Base-by-base conservation (phyloP, 2,113 vertebrate species). In the Cinclus mexicanus region DNA sequence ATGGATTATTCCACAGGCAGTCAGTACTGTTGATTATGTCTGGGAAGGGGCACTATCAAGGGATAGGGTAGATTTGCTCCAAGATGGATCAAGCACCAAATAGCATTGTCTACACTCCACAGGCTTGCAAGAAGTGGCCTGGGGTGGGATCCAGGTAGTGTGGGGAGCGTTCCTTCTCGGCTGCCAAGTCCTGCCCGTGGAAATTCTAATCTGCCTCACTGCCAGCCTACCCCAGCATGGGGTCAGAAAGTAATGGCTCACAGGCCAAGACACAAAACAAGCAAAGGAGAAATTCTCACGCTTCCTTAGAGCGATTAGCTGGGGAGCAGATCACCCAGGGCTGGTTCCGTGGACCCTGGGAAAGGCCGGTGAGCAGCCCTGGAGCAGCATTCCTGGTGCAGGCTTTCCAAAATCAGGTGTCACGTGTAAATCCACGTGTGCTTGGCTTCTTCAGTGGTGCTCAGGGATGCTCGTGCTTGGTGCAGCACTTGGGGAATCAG, bases 361-460 rank as follows among this genome's bases (percentile, higher is more conserved):
- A 61, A 44, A 29, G 28, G 49, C 63, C 0, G 0, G 2, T 16
- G 46, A n/a, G n/a, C 8, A 3, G 28, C 46, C 83, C 44, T 0
- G 0, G 63, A 68, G 26, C 63, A 18, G 37, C 4, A 26, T 18
- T 68, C 63, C 63, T 1, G 0, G 21, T 37, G 53, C n/a, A 12
- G 22, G 9, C 49, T 77, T 24, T 14, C 83, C 35, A 14, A 33
- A 59, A 68, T 49, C 41, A 14, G 29, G 14, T 47, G 46, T 5
- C 16, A 6, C 0, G 0, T 8, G 17, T 9, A 17, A 24, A 10
- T 53, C 49, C 7, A 1, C 0, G 6, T 25, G 42, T 22, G 5
- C 39, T 26, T 37, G 35, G 13, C 49, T 46, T 16, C 14, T 76
- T 14, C 0, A 0, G 21, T 16, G 55, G 31, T 2, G 1, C 35